Conservation (phyloP, 2,888 invertebrate genomes). For the Cephus pygmeus region DNA sequence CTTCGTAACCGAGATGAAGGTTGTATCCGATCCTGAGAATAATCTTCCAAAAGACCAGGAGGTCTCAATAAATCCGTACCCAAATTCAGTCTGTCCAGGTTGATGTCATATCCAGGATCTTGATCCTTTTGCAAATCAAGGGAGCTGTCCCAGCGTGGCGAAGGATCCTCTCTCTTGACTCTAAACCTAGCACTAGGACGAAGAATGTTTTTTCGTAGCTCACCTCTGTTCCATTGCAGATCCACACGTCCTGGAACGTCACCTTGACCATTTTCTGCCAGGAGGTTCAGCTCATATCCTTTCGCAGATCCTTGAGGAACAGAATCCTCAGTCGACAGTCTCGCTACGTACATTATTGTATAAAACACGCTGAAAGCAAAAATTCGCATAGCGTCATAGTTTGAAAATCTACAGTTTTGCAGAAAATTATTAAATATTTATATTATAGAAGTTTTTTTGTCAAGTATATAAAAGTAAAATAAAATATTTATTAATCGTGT, state of each 20-base stretch:
- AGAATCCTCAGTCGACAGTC: slow-evolving; percentile 29
- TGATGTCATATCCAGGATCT: background rate
- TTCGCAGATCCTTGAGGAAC: slow-evolving; percentile 13
- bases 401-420: background rate
- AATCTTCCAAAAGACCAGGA: background rate
- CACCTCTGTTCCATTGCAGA: background rate
- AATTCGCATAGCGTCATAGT: slow-evolving; percentile 33
- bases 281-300: background rate
- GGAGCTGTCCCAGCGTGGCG: background rate
- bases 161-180: background rate
- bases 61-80: background rate
- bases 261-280: background rate
- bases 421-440: background rate
- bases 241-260: background rate
- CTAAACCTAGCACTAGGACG: background rate
- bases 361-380: slow-evolving; percentile 38
- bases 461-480: background rate
- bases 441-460: background rate
- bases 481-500: background rate
- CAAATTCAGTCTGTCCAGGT: background rate
- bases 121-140: background rate
- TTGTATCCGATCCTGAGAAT: background rate
- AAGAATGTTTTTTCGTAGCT: background rate
- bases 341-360: slow-evolving; percentile 43
- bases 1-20: background rate